Conservation (phyloP, 2,797 vertebrate species). For the Notamacropus eugenii region DNA sequence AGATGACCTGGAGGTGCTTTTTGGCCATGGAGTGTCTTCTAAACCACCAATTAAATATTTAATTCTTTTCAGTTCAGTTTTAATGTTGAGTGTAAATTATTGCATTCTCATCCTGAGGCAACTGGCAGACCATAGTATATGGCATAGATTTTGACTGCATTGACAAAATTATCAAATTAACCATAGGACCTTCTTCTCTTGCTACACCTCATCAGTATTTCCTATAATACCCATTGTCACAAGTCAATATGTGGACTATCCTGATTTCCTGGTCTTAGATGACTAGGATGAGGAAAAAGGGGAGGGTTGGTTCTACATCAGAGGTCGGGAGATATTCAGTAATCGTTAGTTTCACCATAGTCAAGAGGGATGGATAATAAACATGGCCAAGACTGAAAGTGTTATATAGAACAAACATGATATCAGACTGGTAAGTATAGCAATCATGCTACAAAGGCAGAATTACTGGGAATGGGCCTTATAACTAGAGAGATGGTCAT, state of each 20-base stretch:
- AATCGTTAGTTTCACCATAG: background rate
- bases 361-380: background rate
- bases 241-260: background rate
- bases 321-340: background rate
- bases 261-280: background rate
- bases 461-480: background rate
- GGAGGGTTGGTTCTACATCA: background rate
- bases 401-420: background rate
- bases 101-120: background rate
- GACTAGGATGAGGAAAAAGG: background rate
- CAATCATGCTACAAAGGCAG: background rate
- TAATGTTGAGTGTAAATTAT: background rate
- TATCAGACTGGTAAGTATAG: background rate
- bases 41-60: background rate
- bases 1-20: background rate
- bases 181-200: background rate
- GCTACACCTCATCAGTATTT: background rate
- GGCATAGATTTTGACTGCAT: background rate
- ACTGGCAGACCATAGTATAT: background rate
- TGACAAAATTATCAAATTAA: background rate
- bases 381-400: background rate
- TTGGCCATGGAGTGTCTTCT: background rate
- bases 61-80: conserved; percentile 17
- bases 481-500: background rate
- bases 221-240: background rate